Evolutionary conservation across 2,888 invertebrate species (phyloP), one percentile per base, ranked within the genome.

Genomic region (Axea sp.): DNA sequence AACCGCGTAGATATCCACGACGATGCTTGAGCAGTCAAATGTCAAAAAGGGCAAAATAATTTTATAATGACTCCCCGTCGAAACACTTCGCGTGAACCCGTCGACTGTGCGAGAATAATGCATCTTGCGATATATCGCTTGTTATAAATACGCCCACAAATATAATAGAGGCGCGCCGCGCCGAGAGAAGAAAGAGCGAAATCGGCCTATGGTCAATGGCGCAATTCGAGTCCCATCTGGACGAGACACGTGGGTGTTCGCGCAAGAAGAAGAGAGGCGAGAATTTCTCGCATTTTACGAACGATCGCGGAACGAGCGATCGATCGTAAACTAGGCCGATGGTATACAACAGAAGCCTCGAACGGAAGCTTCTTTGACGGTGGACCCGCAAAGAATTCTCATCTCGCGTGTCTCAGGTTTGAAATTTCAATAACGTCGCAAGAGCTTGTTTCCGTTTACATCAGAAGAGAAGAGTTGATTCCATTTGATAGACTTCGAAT

Each of bases 71-170:
- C 45, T 51, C 37, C 65, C 24, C 47, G 55, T 75, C 49, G 78
- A 73, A 78, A 76, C 78, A 71, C 75, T 68, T 77, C 69, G 64
- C 55, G 65, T 67, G 73, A 75, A 71, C 59, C 45, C 51, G 67
- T 37, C 62, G 76, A 73, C 47, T 35, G 51, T 12, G 60, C 68
- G 64, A 72, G 80, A 78, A 82, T 80, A 81, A 81, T 80, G 77
- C 79, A 72, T 77, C 72, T 67, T 60, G 51, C 76, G 79, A 78
- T 78, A 78, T 80, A 81, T 81, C 76, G 80, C 79, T 82, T 81
- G 82, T 84, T 84, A 83, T 77, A 79, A 82, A 78, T 78, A 78
- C 80, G 75, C 80, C 81, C 76, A 81, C 81, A 78, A 53, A 55
- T 59, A 62, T 65, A 69, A 69, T 45, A 57, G 60, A 71, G 74